Percentiles rank a stretch among this genome's conserved stretches.
Evolutionary conservation across 1,140 invertebrate genomes (phyloP).

Genomic region (Paracyclopina nana): DNA sequence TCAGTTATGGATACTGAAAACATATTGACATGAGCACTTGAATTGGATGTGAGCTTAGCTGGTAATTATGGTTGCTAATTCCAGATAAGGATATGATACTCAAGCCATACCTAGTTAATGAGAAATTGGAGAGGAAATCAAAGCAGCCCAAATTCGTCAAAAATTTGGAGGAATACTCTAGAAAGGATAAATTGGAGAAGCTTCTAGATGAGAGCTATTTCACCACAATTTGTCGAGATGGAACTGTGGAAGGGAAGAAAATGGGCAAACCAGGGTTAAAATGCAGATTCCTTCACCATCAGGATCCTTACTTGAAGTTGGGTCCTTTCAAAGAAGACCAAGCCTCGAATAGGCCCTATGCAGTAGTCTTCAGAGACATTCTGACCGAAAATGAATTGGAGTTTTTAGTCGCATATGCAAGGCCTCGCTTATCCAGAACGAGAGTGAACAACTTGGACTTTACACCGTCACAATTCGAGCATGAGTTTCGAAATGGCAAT

Average conservation of each 20-base stretch:
- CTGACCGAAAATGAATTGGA: constrained; percentile 2
- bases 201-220: neutral
- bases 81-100: neutral
- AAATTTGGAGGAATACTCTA: neutral
- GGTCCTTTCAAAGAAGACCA: constrained; percentile 12
- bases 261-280: neutral
- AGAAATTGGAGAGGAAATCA: neutral
- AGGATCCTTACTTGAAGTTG: constrained; percentile 12
- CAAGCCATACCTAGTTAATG: neutral
- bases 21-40: too few species aligned
- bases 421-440: neutral
- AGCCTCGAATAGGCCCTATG: neutral
- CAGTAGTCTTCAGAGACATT: constrained; percentile 3
- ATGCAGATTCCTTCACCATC: constrained; percentile 11
- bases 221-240: neutral
- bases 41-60: too few species aligned
- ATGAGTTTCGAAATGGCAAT: neutral
- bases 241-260: neutral
- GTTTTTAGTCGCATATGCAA: neutral
- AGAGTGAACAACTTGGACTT: neutral
- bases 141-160: neutral
- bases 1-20: too few species aligned
- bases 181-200: neutral
- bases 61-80: neutral
- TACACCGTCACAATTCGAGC: neutral